Evolutionary conservation across 2,113 vertebrate genomes (phyloP).

Genomic region (Caretta caretta): DNA sequence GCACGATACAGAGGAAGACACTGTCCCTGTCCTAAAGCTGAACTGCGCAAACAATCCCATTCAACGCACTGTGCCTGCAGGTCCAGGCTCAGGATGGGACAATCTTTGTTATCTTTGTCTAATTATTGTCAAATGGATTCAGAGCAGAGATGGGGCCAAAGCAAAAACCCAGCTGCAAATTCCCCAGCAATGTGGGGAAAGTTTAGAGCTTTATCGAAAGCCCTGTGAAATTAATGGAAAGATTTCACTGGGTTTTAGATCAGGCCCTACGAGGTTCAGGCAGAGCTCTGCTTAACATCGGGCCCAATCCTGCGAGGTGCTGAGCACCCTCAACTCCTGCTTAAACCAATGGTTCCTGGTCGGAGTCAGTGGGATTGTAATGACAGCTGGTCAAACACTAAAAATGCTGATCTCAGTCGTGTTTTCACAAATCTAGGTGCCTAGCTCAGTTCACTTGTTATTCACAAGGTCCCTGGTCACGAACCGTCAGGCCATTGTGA

Average conservation of each 20-base stretch:
- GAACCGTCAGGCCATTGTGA: not conserved
- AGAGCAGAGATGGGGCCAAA: not conserved
- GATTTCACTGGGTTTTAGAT: slow-evolving; percentile 23
- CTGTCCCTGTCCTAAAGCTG: rapidly evolving
- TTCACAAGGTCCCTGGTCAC: not conserved
- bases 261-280: not conserved
- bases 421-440: rapidly evolving
- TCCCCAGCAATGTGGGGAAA: slow-evolving; percentile 16
- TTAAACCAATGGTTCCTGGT: not conserved
- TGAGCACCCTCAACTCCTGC: not conserved
- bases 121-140: not conserved
- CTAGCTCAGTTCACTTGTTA: rapidly evolving
- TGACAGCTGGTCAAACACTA: rapidly evolving
- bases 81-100: not conserved
- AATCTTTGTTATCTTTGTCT: not conserved
- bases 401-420: rapidly evolving
- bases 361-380: not conserved
- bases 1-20: rapidly evolving
- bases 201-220: not conserved
- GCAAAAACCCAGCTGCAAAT: not conserved
- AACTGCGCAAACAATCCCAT: rapidly evolving
- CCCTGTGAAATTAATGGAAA: not conserved
- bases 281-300: rapidly evolving
- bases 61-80: rapidly evolving
- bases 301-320: not conserved